phyloP scores from a whole-genome alignment of 2,113 vertebrate genomes.

The Zosterops borbonicus region DNA sequence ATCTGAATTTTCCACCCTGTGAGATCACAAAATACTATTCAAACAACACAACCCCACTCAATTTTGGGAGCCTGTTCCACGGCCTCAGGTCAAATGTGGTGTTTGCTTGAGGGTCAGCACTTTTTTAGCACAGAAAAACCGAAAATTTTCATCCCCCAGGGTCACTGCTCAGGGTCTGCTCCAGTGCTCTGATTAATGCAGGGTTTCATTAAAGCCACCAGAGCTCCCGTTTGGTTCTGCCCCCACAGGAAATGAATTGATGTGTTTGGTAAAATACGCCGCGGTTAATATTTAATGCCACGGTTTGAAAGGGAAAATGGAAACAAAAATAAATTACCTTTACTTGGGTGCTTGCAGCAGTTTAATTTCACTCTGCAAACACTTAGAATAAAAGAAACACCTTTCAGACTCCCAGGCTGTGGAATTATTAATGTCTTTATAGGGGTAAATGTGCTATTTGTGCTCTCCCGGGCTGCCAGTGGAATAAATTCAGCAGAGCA shows the following conservation, averaged over 20 bases:
- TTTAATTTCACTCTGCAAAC: conserved; percentile 26
- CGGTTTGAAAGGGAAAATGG: not conserved
- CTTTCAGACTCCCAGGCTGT: not conserved
- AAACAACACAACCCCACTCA: no score
- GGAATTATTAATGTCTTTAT: not conserved
- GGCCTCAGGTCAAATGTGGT: no score
- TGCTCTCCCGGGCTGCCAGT: not conserved
- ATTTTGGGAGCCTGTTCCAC: no score
- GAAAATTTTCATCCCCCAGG: accelerated
- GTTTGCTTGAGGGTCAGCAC: no score
- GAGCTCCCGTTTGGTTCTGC: not conserved
- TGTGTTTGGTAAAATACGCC: not conserved
- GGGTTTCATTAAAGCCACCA: accelerated
- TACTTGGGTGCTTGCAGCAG: not conserved
- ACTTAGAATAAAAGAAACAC: not conserved
- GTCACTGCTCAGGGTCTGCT: not conserved
- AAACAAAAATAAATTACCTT: not conserved
- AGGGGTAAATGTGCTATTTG: not conserved
- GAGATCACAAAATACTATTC: no score
- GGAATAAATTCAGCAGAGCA: not conserved
- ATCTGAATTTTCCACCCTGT: no score
- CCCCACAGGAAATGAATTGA: not conserved
- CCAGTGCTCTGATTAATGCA: not conserved
- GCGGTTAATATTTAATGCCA: conserved; percentile 1
- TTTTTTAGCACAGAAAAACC: no score